Base-by-base conservation (phyloP, 2,797 vertebrate genomes). In the Malurus leucopterus region DNA sequence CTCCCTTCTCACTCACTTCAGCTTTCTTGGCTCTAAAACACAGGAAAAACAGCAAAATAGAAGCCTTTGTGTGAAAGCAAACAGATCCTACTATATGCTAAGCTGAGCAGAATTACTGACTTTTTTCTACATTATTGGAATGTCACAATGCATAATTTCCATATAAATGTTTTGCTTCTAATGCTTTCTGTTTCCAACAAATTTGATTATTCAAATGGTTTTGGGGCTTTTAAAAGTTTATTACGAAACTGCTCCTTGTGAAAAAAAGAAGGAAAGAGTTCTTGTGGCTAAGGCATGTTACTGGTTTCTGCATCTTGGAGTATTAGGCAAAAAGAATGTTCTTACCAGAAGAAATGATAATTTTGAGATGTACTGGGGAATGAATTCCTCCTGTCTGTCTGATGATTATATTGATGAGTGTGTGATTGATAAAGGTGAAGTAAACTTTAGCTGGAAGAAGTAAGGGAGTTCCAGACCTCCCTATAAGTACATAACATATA, bases 11-110 rank as follows among this genome's bases (percentile, higher is more conserved):
- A 74, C 57, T 75, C 81, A 75, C 76, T 93, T 92, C 67, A 64
- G 80, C 50, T 36, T 71, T 83, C 84, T 92, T 94, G 89, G 86
- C 88, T 89, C 73, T 53, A 59, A 90, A 88, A 79, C 76, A 80
- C 78, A 93, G 69, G 83, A 88, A 74, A 64, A 41, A 7, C 77
- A 61, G 61, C 65, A 79, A 84, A 90, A 84, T n/a, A 86, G 84
- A 84, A 90, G 62, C 44, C 87, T 91, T 91, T 93, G 55, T 84
- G 47, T 63, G 86, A 67, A 86, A 90, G 49, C 50, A 82, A 87
- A 78, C 20, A 23, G 20, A 57, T 84, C 30, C 70, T 64, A 13
- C 51, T 84, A 47, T 44, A 32, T 41, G 59, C 62, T 65, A 77
- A 91, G 65, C 78, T 85, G 54, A 91, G 72, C 78, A 77, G 75